A percentile compares a stretch with the other conserved stretches of the same genome.
Conservation (phyloP, 2,797 vertebrate genomes). For the Chelon auratus region DNA sequence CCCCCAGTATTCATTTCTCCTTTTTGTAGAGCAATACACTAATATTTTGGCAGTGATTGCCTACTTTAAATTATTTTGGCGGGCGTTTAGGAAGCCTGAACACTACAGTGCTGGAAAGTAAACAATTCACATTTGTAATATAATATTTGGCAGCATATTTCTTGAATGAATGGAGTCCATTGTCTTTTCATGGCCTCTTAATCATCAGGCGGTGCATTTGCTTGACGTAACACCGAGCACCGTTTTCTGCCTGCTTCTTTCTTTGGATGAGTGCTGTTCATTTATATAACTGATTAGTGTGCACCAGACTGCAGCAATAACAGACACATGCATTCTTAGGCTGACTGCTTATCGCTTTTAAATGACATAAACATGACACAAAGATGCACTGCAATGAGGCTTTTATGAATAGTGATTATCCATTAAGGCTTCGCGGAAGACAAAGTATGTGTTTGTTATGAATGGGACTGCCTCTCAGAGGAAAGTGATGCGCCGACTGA, state of each 20-base stretch:
- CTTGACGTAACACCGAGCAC: neutral
- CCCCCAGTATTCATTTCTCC: too few species aligned
- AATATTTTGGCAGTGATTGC: neutral
- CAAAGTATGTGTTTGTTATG: conserved; percentile 4
- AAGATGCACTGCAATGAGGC: conserved; percentile 9
- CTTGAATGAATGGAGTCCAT: too few species aligned
- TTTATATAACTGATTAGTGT: conserved; percentile 31
- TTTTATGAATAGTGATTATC: conserved; percentile 16
- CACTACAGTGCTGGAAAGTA: neutral
- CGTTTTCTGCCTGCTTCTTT: conserved; percentile 1
- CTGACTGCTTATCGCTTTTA: conserved; percentile 9
- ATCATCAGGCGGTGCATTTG: neutral
- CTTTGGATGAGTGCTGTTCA: conserved; percentile 8
- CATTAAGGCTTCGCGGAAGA: conserved; percentile 27
- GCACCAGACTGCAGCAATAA: conserved; percentile 20
- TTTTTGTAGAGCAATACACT: too few species aligned
- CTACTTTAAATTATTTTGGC: too few species aligned
- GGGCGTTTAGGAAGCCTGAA: too few species aligned
- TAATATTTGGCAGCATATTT: neutral
- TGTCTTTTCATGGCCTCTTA: neutral
- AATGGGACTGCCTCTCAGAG: conserved; percentile 20
- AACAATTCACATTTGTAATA: neutral
- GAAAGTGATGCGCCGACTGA: conserved; percentile 21
- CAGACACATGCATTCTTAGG: neutral
- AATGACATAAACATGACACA: conserved; percentile 19